phyloP scores from a whole-genome alignment of 1,140 invertebrate species.

The Macrobrachium rosenbergii region DNA sequence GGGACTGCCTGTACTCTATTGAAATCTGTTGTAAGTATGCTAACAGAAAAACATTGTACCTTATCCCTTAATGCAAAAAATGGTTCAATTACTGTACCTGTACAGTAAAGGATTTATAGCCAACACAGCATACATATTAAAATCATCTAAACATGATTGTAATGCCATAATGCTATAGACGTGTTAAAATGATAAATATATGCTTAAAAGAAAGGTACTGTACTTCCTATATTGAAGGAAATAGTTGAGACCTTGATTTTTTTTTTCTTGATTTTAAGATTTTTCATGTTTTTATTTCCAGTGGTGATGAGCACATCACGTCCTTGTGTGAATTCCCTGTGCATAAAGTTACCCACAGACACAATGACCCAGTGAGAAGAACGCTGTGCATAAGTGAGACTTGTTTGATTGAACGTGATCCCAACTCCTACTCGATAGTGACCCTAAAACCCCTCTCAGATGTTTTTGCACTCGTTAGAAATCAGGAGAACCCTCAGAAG shows the following conservation, averaged over 20 bases:
- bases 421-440: constrained; percentile 92
- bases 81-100: no score
- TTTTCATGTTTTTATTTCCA: constrained; percentile 70
- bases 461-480: constrained; percentile 91
- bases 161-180: no score
- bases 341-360: constrained; percentile 86
- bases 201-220: no score
- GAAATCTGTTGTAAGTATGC: no score
- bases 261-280: neutral
- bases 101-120: no score
- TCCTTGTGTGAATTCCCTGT: constrained; percentile 93
- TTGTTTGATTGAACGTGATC: constrained; percentile 96
- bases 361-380: constrained; percentile 81
- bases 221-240: no score
- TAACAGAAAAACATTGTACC: no score
- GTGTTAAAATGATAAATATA: no score
- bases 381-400: constrained; percentile 96
- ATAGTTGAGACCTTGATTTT: neutral
- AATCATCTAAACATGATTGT: no score
- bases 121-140: no score
- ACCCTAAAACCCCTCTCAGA: constrained; percentile 90
- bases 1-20: no score
- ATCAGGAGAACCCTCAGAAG: constrained; percentile 91
- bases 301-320: constrained; percentile 88
- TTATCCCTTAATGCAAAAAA: no score